Evolutionary conservation across 2,888 invertebrate genomes (phyloP).

Genomic region (Philereme transversata): DNA sequence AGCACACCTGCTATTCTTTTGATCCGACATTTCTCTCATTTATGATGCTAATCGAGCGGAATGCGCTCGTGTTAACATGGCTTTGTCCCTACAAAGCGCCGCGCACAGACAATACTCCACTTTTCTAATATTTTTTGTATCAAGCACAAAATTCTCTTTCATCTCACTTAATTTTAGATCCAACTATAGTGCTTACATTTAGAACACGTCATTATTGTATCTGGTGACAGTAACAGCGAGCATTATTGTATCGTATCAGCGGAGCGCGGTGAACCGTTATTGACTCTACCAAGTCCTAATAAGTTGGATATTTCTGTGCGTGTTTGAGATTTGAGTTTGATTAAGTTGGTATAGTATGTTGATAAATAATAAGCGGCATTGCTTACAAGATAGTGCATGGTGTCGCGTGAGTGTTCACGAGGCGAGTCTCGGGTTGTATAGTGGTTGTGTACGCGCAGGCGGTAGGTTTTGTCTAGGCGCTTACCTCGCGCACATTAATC

Average conservation of each 20-base stretch:
- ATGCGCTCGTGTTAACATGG: slow-evolving; percentile 75
- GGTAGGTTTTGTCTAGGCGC: slow-evolving; percentile 77
- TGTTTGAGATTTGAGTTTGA: slow-evolving; percentile 48
- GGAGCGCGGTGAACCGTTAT: slow-evolving; percentile 35
- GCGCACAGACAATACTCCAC: slow-evolving; percentile 74
- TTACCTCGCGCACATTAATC: slow-evolving; percentile 78
- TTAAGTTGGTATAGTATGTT: slow-evolving; percentile 59
- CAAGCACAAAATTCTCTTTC: slow-evolving; percentile 77
- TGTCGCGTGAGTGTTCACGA: slow-evolving; percentile 70
- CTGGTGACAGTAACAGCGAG: slow-evolving; percentile 53
- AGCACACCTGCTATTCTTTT: slow-evolving; percentile 83
- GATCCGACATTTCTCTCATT: slow-evolving; percentile 83
- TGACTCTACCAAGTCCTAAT: slow-evolving; percentile 44
- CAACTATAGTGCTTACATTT: slow-evolving; percentile 80
- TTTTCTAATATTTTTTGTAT: slow-evolving; percentile 81
- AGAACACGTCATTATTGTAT: slow-evolving; percentile 80
- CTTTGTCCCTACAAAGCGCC: slow-evolving; percentile 73
- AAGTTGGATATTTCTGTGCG: slow-evolving; percentile 43
- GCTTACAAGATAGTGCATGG: slow-evolving; percentile 68
- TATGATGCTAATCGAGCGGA: slow-evolving; percentile 82
- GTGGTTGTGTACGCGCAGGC: slow-evolving; percentile 69
- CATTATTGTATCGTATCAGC: slow-evolving; percentile 48
- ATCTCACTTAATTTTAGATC: slow-evolving; percentile 82
- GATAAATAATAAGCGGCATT: slow-evolving; percentile 81
- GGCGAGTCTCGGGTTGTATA: slow-evolving; percentile 66